Evolutionary conservation across 2,888 invertebrate genomes (phyloP).

Genomic region (Scaptomyza polygonia): DNA sequence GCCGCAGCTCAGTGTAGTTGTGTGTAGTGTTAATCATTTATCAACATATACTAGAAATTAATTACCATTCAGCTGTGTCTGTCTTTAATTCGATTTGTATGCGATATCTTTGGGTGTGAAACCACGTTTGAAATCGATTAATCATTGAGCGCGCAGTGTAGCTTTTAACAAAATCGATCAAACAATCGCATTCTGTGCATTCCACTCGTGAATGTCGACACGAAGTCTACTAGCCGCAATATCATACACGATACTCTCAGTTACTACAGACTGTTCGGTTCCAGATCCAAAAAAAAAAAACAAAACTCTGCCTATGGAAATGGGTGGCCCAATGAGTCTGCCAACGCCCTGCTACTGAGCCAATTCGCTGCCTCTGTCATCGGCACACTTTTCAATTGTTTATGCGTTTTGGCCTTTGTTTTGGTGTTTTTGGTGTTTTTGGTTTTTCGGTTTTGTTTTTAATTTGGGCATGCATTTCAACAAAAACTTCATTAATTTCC

Average conservation of each 20-base stretch:
- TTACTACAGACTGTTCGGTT: conserved; percentile 67
- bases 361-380: conserved; percentile 41
- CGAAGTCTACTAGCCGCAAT: conserved; percentile 57
- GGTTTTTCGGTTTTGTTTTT: conserved; percentile 35
- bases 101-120: conserved; percentile 74
- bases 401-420: conserved; percentile 50
- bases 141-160: conserved; percentile 54
- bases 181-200: conserved; percentile 49
- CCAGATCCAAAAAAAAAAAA: conserved; percentile 34
- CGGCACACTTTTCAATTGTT: conserved; percentile 72
- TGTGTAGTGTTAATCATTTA: conserved; percentile 61
- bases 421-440: conserved; percentile 38
- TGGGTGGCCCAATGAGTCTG: conserved; percentile 22
- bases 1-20: conserved; percentile 14
- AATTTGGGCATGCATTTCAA: conserved; percentile 62
- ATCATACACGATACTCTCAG: conserved; percentile 52
- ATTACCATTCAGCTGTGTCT: conserved; percentile 57
- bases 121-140: conserved; percentile 64
- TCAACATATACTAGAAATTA: conserved; percentile 72
- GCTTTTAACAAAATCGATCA: conserved; percentile 60
- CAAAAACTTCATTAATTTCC: conserved; percentile 81
- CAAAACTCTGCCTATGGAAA: conserved; percentile 13
- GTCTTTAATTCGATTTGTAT: conserved; percentile 76
- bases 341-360: conserved; percentile 7
- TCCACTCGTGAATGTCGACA: conserved; percentile 52